phyloP scores from a whole-genome alignment of 2,113 vertebrate genomes.

The Furnarius figulus region DNA sequence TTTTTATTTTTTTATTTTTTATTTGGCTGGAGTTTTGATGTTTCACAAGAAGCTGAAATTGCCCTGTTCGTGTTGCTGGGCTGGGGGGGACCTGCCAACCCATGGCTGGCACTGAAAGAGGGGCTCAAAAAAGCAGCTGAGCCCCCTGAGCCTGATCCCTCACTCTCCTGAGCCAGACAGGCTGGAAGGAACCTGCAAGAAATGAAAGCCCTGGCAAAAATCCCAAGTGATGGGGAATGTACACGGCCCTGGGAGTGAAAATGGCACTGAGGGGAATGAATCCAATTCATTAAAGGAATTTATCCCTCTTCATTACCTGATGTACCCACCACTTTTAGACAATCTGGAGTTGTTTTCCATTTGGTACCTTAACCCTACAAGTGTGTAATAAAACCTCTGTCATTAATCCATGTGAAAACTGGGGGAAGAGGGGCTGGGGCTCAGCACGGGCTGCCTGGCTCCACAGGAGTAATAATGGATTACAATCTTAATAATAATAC shows the following conservation, averaged over 20 bases:
- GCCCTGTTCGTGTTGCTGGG: not conserved
- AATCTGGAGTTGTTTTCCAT: not conserved
- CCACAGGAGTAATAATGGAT: not conserved
- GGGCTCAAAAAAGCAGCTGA: not conserved
- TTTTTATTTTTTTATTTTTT: not conserved
- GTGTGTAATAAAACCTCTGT: not conserved
- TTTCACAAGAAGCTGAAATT: not conserved
- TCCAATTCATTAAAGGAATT: constrained; percentile 11
- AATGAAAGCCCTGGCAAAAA: constrained; percentile 16
- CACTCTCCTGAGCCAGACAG: not conserved
- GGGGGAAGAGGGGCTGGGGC: not conserved
- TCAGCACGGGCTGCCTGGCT: not conserved
- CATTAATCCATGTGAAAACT: not conserved
- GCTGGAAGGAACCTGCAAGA: not conserved
- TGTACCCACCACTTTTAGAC: not conserved
- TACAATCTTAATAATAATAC: not conserved
- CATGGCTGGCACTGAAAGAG: not conserved
- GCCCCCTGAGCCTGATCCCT: not conserved
- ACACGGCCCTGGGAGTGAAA: not conserved
- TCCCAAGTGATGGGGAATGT: not conserved
- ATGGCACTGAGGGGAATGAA: constrained; percentile 30
- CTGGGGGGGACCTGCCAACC: not conserved
- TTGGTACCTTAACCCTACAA: not conserved
- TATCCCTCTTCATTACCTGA: not conserved
- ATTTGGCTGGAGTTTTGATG: not conserved